A percentile compares a stretch with the other conserved stretches of the same genome.
Evolutionary conservation across 2,797 vertebrate genomes (phyloP).

Genomic region (Lacerta viridis): DNA sequence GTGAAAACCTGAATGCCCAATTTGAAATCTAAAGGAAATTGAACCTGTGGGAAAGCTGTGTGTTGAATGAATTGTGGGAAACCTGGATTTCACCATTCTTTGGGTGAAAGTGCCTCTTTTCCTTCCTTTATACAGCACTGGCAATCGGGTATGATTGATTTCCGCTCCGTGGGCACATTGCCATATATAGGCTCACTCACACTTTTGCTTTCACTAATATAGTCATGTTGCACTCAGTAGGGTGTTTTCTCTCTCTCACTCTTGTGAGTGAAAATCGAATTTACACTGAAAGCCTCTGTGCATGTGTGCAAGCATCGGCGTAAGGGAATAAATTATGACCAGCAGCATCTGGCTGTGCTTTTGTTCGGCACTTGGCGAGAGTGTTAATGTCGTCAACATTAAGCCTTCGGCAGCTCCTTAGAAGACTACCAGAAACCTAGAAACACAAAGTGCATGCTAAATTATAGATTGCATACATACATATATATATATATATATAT

Average conservation of each 20-base stretch:
- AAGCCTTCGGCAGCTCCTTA: slow-evolving; percentile 17
- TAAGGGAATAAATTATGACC: slow-evolving; percentile 47
- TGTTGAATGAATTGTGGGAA: slow-evolving; percentile 3
- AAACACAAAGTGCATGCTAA: slow-evolving; percentile 10
- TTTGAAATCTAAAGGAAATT: background rate
- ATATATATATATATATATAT: too few species aligned
- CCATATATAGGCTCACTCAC: background rate
- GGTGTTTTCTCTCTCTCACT: slow-evolving; percentile 18
- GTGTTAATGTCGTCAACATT: background rate
- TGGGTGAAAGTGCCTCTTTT: background rate
- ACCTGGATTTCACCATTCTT: background rate
- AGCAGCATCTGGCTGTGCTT: slow-evolving; percentile 19
- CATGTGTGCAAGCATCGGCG: slow-evolving; percentile 13
- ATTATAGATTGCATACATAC: background rate
- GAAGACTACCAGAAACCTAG: slow-evolving; percentile 16
- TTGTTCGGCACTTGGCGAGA: slow-evolving; percentile 31
- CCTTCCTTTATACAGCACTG: slow-evolving; percentile 15
- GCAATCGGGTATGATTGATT: background rate
- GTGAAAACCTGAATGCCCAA: background rate
- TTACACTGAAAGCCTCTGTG: slow-evolving; percentile 31
- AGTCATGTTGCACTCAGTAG: slow-evolving; percentile 2
- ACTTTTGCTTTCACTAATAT: slow-evolving; percentile 22
- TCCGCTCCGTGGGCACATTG: background rate
- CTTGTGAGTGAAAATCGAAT: slow-evolving; percentile 47
- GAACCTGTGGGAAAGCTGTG: fast-evolving